Conservation (phyloP, 2,888 invertebrate genomes). For the Ariolimax columbianus region DNA sequence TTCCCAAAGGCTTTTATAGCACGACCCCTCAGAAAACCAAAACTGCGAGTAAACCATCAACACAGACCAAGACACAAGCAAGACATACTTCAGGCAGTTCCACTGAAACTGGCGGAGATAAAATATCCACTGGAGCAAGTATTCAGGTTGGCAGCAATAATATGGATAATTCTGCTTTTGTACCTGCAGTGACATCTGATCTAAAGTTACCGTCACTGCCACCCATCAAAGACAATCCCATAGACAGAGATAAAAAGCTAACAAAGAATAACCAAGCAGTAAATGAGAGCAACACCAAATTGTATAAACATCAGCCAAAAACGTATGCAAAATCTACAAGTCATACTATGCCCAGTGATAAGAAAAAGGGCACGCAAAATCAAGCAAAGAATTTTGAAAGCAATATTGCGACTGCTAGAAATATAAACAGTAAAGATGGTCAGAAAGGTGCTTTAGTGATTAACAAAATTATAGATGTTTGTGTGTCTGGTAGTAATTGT, state of each 20-base stretch:
- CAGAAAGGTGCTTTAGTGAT: not conserved
- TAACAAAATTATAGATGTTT: not conserved
- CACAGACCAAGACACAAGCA: not conserved
- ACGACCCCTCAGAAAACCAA: not conserved
- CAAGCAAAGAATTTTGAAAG: not conserved
- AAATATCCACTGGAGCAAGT: not conserved
- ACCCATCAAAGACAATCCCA: not conserved
- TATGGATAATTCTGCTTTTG: not conserved
- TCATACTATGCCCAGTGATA: not conserved
- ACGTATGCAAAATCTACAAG: conserved; percentile 19
- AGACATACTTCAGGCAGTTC: not conserved
- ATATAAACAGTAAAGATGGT: not conserved
- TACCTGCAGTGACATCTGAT: not conserved
- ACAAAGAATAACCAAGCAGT: not conserved
- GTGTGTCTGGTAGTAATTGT: not conserved
- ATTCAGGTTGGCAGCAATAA: not conserved
- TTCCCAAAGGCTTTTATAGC: conserved; percentile 39
- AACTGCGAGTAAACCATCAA: conserved; percentile 10
- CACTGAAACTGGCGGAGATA: too few relatives aligned
- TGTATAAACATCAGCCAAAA: not conserved
- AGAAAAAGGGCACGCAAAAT: not conserved
- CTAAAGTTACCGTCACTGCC: not conserved
- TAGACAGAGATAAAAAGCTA: not conserved
- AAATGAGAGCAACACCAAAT: not conserved
- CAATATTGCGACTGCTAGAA: not conserved